Evolutionary conservation across 2,113 vertebrate species (phyloP).

Genomic region (Craseonycteris thonglongyai): DNA sequence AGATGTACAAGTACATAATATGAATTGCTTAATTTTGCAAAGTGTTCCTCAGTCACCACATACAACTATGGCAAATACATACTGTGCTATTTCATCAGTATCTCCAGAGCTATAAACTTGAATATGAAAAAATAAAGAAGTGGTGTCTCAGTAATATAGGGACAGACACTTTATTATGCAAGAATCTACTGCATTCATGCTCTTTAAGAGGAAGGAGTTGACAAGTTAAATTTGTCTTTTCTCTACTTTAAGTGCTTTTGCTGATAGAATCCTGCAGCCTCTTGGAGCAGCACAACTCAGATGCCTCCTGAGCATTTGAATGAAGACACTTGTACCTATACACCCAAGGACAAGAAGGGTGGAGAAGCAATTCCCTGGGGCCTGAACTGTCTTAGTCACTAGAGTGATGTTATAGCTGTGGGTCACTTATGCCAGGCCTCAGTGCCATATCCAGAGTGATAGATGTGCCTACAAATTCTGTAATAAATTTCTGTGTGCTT

Average conservation of each 20-base stretch:
- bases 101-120: background rate
- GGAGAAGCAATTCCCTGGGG: background rate
- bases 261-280: slow-evolving; percentile 3
- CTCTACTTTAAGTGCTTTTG: background rate
- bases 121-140: slow-evolving; percentile 19
- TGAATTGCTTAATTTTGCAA: slow-evolving; percentile 21
- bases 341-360: background rate
- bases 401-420: background rate
- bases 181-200: background rate
- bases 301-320: background rate
- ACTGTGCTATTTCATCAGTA: background rate
- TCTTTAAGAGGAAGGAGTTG: slow-evolving; percentile 34
- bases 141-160: background rate
- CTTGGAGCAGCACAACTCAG: background rate
- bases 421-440: background rate
- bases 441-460: background rate
- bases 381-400: background rate
- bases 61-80: background rate
- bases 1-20: background rate
- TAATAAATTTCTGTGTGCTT: background rate
- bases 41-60: background rate
- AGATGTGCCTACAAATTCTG: background rate
- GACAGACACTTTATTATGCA: slow-evolving; percentile 24
- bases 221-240: slow-evolving; percentile 51
- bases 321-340: background rate